Evolutionary conservation across 2,888 invertebrate genomes (phyloP).

Genomic region (Drosophila nigricruria): DNA sequence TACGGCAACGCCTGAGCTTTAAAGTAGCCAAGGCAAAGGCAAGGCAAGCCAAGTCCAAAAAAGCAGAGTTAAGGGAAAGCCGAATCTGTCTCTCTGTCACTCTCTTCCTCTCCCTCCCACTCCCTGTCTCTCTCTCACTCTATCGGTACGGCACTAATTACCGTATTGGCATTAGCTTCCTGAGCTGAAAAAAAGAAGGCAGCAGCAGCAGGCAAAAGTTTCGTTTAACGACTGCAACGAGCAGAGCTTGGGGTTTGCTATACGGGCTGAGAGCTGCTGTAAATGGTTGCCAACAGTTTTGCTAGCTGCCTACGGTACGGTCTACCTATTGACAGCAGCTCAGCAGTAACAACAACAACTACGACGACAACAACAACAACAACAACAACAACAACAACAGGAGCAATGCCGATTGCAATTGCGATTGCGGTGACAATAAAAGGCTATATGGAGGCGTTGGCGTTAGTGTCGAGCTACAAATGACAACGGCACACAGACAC

Average conservation of each 20-base stretch:
- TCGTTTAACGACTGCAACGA: constrained; percentile 9
- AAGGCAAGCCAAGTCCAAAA: not conserved
- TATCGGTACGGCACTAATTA: constrained; percentile 29
- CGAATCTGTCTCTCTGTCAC: not conserved
- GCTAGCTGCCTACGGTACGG: constrained; percentile 41
- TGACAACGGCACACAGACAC: constrained; percentile 44
- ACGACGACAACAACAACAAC: constrained; percentile 18
- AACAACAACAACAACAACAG: constrained; percentile 23
- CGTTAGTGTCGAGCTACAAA: constrained; percentile 59
- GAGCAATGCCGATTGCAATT: constrained; percentile 50
- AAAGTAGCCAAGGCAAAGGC: no score
- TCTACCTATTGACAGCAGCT: constrained; percentile 50
- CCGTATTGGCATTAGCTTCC: constrained; percentile 35
- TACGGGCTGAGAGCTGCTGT: constrained; percentile 15
- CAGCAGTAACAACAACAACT: constrained; percentile 29
- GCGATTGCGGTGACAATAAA: constrained; percentile 73
- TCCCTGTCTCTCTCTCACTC: not conserved
- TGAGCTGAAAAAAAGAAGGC: constrained; percentile 12
- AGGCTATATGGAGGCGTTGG: constrained; percentile 51
- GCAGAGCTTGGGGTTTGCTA: not conserved
- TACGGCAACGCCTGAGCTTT: not conserved
- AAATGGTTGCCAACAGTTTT: constrained; percentile 35
- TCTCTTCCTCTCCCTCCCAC: not conserved
- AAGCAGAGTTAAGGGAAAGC: not conserved
- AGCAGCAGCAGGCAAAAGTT: constrained; percentile 10